Base-by-base conservation (phyloP, 2,113 vertebrate genomes). In the Xiphophorus hellerii region DNA sequence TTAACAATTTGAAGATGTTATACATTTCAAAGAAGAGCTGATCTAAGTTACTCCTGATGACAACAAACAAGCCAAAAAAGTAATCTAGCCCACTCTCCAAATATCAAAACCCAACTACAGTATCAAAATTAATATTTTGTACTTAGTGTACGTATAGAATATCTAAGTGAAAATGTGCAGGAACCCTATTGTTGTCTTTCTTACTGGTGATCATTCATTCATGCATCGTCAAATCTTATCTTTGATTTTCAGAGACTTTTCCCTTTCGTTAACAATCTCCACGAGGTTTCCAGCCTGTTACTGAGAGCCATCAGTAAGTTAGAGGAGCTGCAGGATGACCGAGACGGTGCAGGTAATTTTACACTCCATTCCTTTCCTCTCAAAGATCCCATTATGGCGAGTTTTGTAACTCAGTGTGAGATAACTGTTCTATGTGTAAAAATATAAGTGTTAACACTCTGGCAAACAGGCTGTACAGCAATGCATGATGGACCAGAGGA, bases 201-300 rank as follows among this genome's bases (percentile, higher is more conserved):
- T 14, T 17, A 4, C 44, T 20, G 15, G 5, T 72, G 17, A 5
- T 0, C 77, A 15, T 2, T 62, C 7, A 44, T 66, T 66, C n/a
- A 25, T 9, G 69, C 0, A 1, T 39, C 13, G 71, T 0, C n/a
- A 63, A 35, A 28, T 76, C 2, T 62, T 78, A 25, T 76, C 2
- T 62, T 78, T 85, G n/a, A 33, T 84, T 64, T 85, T 1, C 88
- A 99, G 97, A 97, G 94, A 84, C 89, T 97, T 63, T 96, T 96
- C 31, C 96, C 94, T 2, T 98, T 99, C 82, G 88, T 92, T 1
- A 84, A 84, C 1, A 86, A 95, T 66, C 95, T 98, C 64, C 87
- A 81, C 13, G 92, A 66, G 62, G 94, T 95, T 0, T 95, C 87
- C 0, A 81, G 89, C 66, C 83, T 98, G 83, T 94, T 99, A 0